Evolutionary conservation across 2,888 invertebrate genomes (phyloP).

Genomic region (Mimumesa dahlbomi): DNA sequence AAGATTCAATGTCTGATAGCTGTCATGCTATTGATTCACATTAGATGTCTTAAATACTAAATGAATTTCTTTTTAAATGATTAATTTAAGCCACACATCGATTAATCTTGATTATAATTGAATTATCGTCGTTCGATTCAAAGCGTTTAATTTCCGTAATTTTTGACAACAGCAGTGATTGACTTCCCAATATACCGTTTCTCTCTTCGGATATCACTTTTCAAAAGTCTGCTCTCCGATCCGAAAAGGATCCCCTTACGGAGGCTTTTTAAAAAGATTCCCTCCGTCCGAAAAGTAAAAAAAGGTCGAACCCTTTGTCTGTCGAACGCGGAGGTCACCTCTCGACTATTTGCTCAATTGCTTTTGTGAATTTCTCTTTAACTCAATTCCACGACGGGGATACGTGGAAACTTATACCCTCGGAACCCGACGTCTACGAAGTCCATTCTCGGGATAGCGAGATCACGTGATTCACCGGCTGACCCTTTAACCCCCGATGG

Average conservation of each 20-base stretch:
- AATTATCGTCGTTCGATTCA: too few species aligned
- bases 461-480: conserved; percentile 3
- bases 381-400: background rate
- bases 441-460: background rate
- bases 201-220: background rate
- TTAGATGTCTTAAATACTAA: too few species aligned
- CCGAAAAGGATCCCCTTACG: background rate
- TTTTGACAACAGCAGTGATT: too few species aligned
- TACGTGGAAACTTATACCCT: background rate
- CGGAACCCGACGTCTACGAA: background rate
- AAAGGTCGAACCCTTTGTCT: background rate
- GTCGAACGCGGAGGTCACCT: background rate
- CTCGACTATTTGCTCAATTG: conserved; percentile 7
- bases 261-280: background rate
- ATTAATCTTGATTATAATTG: too few species aligned
- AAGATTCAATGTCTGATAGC: too few species aligned
- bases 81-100: too few species aligned
- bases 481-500: background rate
- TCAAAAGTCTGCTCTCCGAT: too few species aligned
- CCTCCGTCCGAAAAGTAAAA: background rate
- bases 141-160: too few species aligned
- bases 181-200: too few species aligned
- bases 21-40: too few species aligned
- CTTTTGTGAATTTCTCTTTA: conserved; percentile 4
- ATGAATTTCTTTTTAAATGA: too few species aligned